These are phyloP conservation scores for Oncorhynchus clarkii DNA, from an alignment of 2,113 vertebrate species.

Conservation along the genomic window DNA sequence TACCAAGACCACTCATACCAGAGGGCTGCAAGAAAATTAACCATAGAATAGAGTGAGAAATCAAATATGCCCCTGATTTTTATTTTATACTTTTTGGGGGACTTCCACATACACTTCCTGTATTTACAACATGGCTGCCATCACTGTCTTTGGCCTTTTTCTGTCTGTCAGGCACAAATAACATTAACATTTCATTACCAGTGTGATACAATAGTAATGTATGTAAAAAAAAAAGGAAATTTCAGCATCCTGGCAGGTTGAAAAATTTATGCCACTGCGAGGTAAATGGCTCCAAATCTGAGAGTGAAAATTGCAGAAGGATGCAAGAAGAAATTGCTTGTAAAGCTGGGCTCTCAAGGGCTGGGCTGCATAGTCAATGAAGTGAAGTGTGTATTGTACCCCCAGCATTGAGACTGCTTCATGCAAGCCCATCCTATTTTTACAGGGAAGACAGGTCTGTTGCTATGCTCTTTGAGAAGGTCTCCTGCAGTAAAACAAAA, in stretches of 20 bases:
- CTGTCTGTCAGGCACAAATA: conserved; percentile 42
- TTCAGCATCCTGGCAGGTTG: conserved; percentile 45
- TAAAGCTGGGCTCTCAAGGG: conserved; percentile 69
- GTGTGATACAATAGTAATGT: conserved; percentile 63
- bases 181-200: conserved; percentile 72
- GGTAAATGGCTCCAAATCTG: conserved; percentile 67
- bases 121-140: conserved; percentile 31
- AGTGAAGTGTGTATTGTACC: conserved; percentile 69
- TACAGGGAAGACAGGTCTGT: conserved; percentile 74
- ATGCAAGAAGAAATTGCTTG: conserved; percentile 63
- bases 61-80: background rate
- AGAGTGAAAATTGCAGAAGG: conserved; percentile 50
- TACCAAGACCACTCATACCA: background rate
- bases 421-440: conserved; percentile 76
- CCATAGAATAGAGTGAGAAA: background rate
- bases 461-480: conserved; percentile 75
- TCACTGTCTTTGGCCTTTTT: conserved; percentile 32
- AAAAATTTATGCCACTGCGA: conserved; percentile 71
- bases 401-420: conserved; percentile 60
- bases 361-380: conserved; percentile 74
- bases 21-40: background rate
- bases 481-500: conserved; percentile 49
- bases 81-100: background rate
- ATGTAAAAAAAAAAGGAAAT: conserved; percentile 43
- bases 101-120: background rate